Percentiles rank a stretch among this genome's conserved stretches.
Conservation (phyloP, 2,113 vertebrate species). For the Sprattus sprattus region DNA sequence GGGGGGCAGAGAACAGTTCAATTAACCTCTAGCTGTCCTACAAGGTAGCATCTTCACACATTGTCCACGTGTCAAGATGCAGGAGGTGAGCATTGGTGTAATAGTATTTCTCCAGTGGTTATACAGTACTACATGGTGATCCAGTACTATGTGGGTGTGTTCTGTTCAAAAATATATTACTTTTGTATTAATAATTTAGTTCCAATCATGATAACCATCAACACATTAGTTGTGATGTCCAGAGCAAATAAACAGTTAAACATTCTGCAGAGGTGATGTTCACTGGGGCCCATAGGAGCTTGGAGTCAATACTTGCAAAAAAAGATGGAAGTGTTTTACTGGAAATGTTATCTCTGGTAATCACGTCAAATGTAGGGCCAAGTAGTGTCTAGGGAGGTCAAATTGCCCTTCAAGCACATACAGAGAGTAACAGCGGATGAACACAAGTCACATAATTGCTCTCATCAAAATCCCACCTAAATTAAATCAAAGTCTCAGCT, state of each 20-base stretch:
- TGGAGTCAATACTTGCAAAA: neutral
- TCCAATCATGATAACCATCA: too few relatives aligned
- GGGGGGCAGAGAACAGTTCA: neutral
- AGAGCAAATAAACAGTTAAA: neutral
- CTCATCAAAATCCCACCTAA: neutral
- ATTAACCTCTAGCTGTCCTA: conserved; percentile 14
- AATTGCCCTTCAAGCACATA: neutral
- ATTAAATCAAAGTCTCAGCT: neutral
- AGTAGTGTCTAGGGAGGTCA: neutral
- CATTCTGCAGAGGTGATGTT: neutral
- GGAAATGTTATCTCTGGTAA: neutral
- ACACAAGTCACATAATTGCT: neutral
- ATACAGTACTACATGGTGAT: too few relatives aligned
- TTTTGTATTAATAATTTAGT: neutral
- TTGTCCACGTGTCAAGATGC: neutral
- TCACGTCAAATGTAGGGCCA: neutral
- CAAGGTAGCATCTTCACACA: neutral
- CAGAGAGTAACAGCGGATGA: neutral
- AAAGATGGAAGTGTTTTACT: neutral
- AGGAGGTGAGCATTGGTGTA: neutral
- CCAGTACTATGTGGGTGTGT: too few relatives aligned
- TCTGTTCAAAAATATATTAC: too few relatives aligned
- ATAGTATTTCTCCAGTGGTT: too few relatives aligned
- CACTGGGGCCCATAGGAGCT: neutral
- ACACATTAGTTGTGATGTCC: too few relatives aligned